These are phyloP conservation scores for Entosphenus tridentatus DNA, from an alignment of 2,113 vertebrate genomes.

Conservation along the genomic window DNA sequence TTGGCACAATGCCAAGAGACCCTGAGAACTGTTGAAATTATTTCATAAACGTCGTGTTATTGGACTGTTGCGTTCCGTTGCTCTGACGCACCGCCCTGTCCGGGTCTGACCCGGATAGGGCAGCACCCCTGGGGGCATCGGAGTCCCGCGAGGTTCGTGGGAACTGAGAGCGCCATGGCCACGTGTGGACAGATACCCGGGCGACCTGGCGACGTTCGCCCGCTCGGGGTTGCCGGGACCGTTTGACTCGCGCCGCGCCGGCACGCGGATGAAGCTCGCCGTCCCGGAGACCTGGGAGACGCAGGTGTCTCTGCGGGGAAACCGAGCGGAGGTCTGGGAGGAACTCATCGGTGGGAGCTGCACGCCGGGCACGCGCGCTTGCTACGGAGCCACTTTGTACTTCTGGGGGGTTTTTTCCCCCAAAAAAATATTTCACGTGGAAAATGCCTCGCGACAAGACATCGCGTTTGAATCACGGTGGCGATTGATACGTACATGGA, in stretches of 20 bases:
- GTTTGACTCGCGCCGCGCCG: slow-evolving; percentile 37
- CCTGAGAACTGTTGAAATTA: background rate
- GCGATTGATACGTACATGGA: too few species aligned
- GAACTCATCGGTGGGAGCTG: slow-evolving; percentile 35
- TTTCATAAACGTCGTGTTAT: background rate
- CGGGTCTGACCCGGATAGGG: too few species aligned
- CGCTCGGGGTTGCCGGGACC: slow-evolving; percentile 33
- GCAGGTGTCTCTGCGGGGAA: slow-evolving; percentile 33
- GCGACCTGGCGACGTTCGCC: slow-evolving; percentile 26
- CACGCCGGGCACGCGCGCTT: background rate
- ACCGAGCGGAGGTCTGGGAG: slow-evolving; percentile 43
- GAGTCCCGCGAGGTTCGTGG: background rate
- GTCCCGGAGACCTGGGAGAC: slow-evolving; percentile 45
- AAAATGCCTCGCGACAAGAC: too few species aligned
- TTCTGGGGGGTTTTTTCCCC: too few species aligned
- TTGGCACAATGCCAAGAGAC: background rate
- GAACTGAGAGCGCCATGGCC: background rate
- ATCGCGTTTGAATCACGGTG: too few species aligned
- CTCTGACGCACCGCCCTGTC: background rate
- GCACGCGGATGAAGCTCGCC: slow-evolving; percentile 40
- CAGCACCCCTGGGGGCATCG: background rate
- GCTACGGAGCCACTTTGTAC: too few species aligned
- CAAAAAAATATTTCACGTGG: too few species aligned
- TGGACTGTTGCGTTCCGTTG: background rate
- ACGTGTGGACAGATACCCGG: slow-evolving; percentile 34